These are phyloP conservation scores for Arnoldichthys spilopterus DNA, from an alignment of 2,797 vertebrate species.

Conservation along the genomic window DNA sequence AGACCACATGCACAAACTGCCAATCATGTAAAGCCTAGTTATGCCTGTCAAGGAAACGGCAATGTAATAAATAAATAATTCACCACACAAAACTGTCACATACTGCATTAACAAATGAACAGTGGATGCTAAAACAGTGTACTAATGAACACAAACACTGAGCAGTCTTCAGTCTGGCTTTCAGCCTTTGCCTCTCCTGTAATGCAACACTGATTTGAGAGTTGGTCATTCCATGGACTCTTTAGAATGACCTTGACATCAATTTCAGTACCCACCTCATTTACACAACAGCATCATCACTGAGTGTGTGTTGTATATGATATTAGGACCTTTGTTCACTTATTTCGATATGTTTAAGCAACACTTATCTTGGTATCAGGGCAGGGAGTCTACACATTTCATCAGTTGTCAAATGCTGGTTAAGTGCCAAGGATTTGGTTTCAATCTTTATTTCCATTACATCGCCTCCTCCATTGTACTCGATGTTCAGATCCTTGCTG, in stretches of 20 bases:
- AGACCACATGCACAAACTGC: not conserved
- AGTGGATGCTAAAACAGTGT: not conserved
- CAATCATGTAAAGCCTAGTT: not conserved
- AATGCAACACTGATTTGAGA: not conserved
- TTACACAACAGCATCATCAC: not conserved
- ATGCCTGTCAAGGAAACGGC: not conserved
- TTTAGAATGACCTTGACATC: not conserved
- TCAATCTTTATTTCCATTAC: not conserved
- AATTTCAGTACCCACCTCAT: not conserved
- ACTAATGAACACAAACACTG: not conserved
- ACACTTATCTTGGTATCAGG: not conserved
- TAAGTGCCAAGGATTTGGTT: constrained; percentile 11
- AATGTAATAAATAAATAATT: not conserved
- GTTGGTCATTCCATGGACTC: not conserved
- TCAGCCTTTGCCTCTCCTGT: not conserved
- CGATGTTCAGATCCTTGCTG: not conserved
- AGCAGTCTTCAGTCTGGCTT: not conserved
- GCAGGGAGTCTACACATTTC: not conserved
- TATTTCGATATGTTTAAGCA: constrained; percentile 1
- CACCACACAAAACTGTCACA: not conserved
- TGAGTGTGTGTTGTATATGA: not conserved
- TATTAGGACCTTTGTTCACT: constrained; percentile 4
- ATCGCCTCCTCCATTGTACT: not conserved
- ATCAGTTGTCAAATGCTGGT: not conserved
- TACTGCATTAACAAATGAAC: not conserved